Evolutionary conservation across 1,140 invertebrate species (phyloP).

Genomic region (Drosophila erecta): DNA sequence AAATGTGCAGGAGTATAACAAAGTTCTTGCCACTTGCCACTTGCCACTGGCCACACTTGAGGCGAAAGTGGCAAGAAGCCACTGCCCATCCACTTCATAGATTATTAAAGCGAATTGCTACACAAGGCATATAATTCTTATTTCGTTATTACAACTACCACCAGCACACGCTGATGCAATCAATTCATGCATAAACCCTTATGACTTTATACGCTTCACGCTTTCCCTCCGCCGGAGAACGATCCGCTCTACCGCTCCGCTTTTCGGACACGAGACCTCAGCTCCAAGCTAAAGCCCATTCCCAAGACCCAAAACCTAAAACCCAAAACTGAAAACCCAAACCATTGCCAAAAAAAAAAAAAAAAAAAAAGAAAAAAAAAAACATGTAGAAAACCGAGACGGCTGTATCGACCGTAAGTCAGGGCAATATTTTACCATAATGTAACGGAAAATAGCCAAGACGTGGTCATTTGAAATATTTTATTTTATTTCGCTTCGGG

Average conservation of each 20-base stretch:
- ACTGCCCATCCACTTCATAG: constrained; percentile 57
- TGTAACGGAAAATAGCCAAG: constrained; percentile 82
- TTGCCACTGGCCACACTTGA: background rate
- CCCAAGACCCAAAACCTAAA: background rate
- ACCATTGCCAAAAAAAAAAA: background rate
- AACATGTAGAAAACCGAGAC: constrained; percentile 16
- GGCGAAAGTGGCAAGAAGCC: constrained; percentile 11
- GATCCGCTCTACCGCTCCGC: constrained; percentile 30
- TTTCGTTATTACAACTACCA: constrained; percentile 60
- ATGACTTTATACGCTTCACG: constrained; percentile 81
- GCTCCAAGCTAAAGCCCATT: constrained; percentile 2
- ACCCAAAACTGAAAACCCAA: background rate
- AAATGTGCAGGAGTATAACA: too few relatives aligned
- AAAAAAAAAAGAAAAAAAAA: constrained; percentile 5
- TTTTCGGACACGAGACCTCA: constrained; percentile 45
- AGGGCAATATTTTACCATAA: constrained; percentile 78
- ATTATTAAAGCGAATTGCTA: constrained; percentile 76
- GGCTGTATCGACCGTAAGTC: constrained; percentile 51
- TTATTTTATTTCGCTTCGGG: constrained; percentile 75
- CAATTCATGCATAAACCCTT: constrained; percentile 83
- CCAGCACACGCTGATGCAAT: constrained; percentile 48
- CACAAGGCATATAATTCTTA: constrained; percentile 75
- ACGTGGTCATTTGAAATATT: constrained; percentile 82
- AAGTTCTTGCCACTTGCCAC: background rate
- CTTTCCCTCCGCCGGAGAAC: constrained; percentile 57